phyloP scores from a whole-genome alignment of 2,888 invertebrate species.

The Apotomis turbidana region DNA sequence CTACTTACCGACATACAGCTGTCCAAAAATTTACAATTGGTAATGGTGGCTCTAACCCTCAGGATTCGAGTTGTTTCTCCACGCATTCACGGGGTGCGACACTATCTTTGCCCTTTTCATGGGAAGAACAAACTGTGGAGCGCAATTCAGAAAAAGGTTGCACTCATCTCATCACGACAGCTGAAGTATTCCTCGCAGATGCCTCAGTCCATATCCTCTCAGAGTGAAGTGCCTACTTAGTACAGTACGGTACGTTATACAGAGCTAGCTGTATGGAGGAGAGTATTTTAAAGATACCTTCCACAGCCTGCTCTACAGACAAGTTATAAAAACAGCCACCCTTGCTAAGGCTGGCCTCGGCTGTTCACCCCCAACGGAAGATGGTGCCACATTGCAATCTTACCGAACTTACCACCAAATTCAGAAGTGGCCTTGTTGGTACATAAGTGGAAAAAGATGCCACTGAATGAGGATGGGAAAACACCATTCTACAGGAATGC shows the following conservation, averaged over 20 bases:
- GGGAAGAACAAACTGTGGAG: conserved; percentile 3
- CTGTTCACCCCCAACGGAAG: neutral
- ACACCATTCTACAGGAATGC: neutral
- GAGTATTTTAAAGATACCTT: neutral
- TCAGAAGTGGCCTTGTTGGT: neutral
- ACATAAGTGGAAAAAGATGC: neutral
- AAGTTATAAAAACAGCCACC: neutral
- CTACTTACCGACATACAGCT: conserved; percentile 1
- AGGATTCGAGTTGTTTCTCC: neutral
- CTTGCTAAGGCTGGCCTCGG: neutral
- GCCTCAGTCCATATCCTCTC: neutral
- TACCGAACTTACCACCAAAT: neutral
- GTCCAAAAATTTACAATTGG: neutral
- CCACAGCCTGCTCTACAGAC: neutral
- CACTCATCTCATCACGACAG: neutral
- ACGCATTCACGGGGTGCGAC: neutral
- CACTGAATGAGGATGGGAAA: neutral
- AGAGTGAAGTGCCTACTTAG: no score
- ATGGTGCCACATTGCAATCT: neutral
- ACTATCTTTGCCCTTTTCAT: neutral
- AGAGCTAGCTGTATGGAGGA: neutral
- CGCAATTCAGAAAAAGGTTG: neutral
- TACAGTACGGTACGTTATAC: no score
- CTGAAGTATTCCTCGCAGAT: neutral
- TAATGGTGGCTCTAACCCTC: neutral